Percentiles rank a stretch among this genome's conserved stretches.
Evolutionary conservation across 2,113 vertebrate genomes (phyloP).

Genomic region (Pycnonotus jocosus): DNA sequence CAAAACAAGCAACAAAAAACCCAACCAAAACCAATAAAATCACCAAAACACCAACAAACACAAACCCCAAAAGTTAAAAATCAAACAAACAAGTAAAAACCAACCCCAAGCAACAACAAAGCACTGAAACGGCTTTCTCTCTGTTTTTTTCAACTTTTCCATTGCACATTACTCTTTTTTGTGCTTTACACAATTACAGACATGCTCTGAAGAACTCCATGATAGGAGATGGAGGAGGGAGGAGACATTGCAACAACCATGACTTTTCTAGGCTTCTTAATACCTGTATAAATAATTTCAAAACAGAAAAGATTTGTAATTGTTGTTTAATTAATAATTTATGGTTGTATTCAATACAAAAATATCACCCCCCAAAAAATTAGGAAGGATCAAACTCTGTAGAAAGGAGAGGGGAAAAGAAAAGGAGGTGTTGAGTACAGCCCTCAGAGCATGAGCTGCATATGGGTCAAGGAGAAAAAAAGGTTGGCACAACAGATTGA

Average conservation of each 20-base stretch:
- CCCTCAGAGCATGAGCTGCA: background rate
- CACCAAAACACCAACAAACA: background rate
- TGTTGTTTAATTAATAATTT: background rate
- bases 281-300: background rate
- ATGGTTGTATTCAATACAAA: background rate
- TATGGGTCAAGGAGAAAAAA: background rate
- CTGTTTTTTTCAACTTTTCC: background rate
- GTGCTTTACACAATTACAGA: background rate
- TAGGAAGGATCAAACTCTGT: background rate
- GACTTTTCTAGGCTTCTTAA: background rate
- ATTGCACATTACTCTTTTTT: background rate
- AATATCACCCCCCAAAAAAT: background rate
- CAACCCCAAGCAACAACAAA: background rate
- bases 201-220: background rate
- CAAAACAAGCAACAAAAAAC: background rate
- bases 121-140: background rate
- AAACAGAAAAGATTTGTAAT: background rate
- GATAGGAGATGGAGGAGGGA: background rate
- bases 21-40: fast-evolving
- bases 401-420: background rate
- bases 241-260: fast-evolving
- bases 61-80: background rate
- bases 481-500: background rate
- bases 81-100: too few relatives aligned
- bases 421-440: background rate